phyloP scores from a whole-genome alignment of 2,888 invertebrate species.

The Cerastis rubricosa region DNA sequence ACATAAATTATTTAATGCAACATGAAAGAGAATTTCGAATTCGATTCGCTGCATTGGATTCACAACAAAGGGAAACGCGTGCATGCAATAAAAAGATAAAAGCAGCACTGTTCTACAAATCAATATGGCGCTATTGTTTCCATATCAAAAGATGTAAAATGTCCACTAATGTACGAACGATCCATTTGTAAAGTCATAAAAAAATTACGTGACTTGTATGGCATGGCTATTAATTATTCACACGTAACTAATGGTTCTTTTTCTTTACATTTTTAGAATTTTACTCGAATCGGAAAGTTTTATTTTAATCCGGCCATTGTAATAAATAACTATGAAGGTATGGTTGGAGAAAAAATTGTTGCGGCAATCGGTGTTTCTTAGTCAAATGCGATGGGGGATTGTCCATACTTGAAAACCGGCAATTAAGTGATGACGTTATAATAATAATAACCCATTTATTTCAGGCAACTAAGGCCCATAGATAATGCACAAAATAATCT shows the following conservation, averaged over 20 bases:
- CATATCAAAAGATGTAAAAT: conserved; percentile 18
- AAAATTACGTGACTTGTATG: conserved; percentile 24
- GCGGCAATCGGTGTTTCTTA: background rate
- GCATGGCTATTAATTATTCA: conserved; percentile 20
- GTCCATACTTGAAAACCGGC: background rate
- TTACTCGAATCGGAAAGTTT: background rate
- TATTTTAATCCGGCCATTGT: background rate
- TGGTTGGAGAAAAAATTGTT: background rate
- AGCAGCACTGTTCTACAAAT: conserved; percentile 8
- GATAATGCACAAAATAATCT: too few relatives aligned
- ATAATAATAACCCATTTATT: too few relatives aligned
- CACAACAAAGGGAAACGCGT: conserved; percentile 26
- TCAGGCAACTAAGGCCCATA: too few relatives aligned
- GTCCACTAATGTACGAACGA: conserved; percentile 18
- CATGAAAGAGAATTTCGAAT: conserved; percentile 22
- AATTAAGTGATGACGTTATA: too few relatives aligned
- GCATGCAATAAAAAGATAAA: conserved; percentile 27
- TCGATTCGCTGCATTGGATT: conserved; percentile 24
- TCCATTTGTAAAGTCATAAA: conserved; percentile 24
- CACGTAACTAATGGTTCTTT: conserved; percentile 3
- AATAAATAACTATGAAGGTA: background rate
- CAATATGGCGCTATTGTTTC: conserved; percentile 24
- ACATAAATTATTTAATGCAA: conserved; percentile 14
- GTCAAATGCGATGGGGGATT: background rate
- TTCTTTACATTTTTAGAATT: background rate